Evolutionary conservation across 2,888 invertebrate genomes (phyloP).

Genomic region (Drosophila subquinaria): DNA sequence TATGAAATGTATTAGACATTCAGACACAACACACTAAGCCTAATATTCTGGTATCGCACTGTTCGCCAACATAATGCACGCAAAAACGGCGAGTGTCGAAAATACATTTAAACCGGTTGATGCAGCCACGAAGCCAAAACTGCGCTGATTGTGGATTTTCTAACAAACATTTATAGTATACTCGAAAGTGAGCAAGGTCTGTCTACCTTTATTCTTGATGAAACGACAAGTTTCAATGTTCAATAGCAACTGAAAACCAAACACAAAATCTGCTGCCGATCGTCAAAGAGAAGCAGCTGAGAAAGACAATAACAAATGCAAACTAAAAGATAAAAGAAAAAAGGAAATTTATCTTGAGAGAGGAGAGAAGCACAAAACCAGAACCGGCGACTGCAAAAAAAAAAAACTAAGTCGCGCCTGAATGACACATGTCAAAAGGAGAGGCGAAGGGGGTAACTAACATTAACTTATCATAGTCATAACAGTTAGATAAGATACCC

Average conservation of each 20-base stretch:
- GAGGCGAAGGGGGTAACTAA: not conserved
- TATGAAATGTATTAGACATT: not conserved
- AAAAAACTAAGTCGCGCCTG: conserved; percentile 37
- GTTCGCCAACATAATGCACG: conserved; percentile 12
- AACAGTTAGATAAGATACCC: conserved; percentile 49
- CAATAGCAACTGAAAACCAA: conserved; percentile 61
- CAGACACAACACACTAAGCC: not conserved
- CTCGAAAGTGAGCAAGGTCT: conserved; percentile 26
- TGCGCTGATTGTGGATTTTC: conserved; percentile 10
- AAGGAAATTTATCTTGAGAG: conserved; percentile 43
- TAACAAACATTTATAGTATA: conserved; percentile 24
- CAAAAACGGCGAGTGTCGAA: conserved; percentile 15
- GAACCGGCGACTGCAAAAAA: conserved; percentile 10
- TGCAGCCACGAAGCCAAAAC: conserved; percentile 3
- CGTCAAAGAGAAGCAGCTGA: conserved; percentile 45
- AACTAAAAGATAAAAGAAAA: conserved; percentile 17
- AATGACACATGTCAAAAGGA: conserved; percentile 36
- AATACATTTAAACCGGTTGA: conserved; percentile 47
- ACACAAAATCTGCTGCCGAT: conserved; percentile 44
- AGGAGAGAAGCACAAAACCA: conserved; percentile 19
- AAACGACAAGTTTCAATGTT: conserved; percentile 71
- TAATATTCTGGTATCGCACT: conserved; percentile 37
- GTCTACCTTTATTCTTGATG: conserved; percentile 51
- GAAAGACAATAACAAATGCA: conserved; percentile 35
- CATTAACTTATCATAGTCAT: conserved; percentile 43